phyloP scores from a whole-genome alignment of 1,140 invertebrate species.

The Dendroctonus ponderosae region DNA sequence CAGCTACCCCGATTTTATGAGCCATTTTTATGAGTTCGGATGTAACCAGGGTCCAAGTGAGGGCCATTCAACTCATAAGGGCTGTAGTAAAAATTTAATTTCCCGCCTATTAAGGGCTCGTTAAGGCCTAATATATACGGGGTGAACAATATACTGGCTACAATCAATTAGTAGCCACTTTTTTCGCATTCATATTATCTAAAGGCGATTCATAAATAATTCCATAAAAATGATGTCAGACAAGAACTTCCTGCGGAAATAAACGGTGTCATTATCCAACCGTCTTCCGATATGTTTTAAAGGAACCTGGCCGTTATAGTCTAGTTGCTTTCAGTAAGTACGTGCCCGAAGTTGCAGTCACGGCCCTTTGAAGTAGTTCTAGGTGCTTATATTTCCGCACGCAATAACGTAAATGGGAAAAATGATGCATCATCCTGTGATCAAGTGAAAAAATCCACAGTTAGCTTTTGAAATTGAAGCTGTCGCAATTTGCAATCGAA shows the following conservation, averaged over 20 bases:
- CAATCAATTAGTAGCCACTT: no score
- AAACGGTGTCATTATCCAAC: slow-evolving; percentile 31
- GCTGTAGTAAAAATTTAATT: slow-evolving; percentile 31
- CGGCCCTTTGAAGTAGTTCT: no score
- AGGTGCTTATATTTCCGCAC: no score
- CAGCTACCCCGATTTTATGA: slow-evolving; percentile 17
- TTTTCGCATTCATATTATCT: no score
- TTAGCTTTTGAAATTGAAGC: no score
- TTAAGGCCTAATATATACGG: slow-evolving; percentile 18
- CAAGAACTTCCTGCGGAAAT: slow-evolving; percentile 28
- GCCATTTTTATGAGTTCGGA: slow-evolving; percentile 20
- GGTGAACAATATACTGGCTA: slow-evolving; percentile 6
- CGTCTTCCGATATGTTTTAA: slow-evolving; percentile 25
- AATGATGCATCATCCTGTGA: no score
- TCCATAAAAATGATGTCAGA: slow-evolving; percentile 24
- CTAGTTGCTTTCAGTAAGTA: slow-evolving; percentile 28
- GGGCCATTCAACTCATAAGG: slow-evolving; percentile 23
- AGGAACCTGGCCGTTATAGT: slow-evolving; percentile 25
- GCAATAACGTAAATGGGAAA: no score
- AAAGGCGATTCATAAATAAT: slow-evolving; percentile 13
- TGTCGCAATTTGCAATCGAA: no score
- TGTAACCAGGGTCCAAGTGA: slow-evolving; percentile 8
- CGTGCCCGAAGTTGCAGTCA: no score
- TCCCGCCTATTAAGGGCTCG: slow-evolving; percentile 26
- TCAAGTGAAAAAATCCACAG: no score